Evolutionary conservation across 2,113 vertebrate genomes (phyloP).

Genomic region (Seriola aureovittata): DNA sequence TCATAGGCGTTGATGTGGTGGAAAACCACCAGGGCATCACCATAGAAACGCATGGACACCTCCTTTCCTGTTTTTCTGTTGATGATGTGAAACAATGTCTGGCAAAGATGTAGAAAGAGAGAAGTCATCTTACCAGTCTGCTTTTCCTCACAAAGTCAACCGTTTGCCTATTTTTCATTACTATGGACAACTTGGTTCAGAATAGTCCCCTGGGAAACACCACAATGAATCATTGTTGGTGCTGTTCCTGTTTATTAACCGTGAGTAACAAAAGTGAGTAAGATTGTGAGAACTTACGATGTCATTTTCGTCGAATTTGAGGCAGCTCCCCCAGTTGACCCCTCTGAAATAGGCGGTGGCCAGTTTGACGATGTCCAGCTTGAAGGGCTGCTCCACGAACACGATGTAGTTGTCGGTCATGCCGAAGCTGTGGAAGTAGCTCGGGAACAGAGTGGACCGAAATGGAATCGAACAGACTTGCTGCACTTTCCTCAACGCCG

Average conservation of each 20-base stretch:
- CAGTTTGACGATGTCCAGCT: conserved; percentile 90
- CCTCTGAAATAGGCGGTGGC: conserved; percentile 91
- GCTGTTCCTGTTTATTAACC: too few relatives aligned
- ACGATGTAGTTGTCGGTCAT: conserved; percentile 91
- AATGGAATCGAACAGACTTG: conserved; percentile 88
- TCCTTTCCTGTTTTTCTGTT: conserved; percentile 88
- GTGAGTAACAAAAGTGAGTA: too few relatives aligned
- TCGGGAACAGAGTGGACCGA: conserved; percentile 88
- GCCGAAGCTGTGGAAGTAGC: conserved; percentile 97
- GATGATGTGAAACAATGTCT: conserved; percentile 93
- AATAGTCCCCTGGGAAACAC: too few relatives aligned
- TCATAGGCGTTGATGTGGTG: conserved; percentile 96
- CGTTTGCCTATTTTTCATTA: too few relatives aligned
- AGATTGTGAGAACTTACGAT: conserved; percentile 77
- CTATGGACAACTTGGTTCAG: too few relatives aligned
- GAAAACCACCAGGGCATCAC: conserved; percentile 89
- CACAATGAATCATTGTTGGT: too few relatives aligned
- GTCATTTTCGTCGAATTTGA: conserved; percentile 87
- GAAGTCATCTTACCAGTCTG: neutral
- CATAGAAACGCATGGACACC: conserved; percentile 82
- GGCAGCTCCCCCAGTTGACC: conserved; percentile 92
- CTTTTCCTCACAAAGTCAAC: neutral
- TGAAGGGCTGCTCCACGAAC: conserved; percentile 94
- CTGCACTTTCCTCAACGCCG: conserved; percentile 83
- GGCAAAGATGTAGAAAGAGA: conserved; percentile 18